Evolutionary conservation across 2,888 invertebrate species (phyloP), one percentile per base, ranked within the genome.

Genomic region (Crocallis elinguaria): DNA sequence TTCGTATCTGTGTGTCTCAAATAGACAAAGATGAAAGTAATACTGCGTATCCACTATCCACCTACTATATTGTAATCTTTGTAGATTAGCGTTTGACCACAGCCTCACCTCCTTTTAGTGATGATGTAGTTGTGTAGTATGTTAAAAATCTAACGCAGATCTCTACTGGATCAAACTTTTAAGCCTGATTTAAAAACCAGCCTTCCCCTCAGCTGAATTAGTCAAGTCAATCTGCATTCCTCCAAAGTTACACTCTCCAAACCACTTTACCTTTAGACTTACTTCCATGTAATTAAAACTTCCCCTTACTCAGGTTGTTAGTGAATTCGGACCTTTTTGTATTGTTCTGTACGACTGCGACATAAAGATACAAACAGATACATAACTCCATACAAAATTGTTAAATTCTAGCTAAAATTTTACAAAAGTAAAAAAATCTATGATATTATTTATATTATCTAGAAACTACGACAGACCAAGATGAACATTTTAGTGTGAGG

Each of bases 251-350:
- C 33, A 27, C 12, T 43, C n/a, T 17, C 41, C 23, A 23, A 23
- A 46, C 45, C 44, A 36, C 46, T 43, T 41, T 38, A 48, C 52
- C 37, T 36, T 33, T 77, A 71, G 79, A 81, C 83, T 82, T 82
- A 82, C 81, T 79, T 70, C 69, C 64, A 77, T 82, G 83, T 84
- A 88, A 90, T 88, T 88, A 87, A 89, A 90, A 88, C 86, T 88
- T 88, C 68, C 72, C 64, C 69, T 64, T 67, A 74, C 77, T 78
- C 75, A 77, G 77, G 77, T 84, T 82, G 83, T 84, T 83, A 79
- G 77, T 71, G 71, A 79, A 80, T 80, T 84, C 66, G 77, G 79
- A 82, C 79, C 80, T 83, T 85, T 86, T 83, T 84, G 79, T 83
- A 78, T 86, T 84, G 81, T 84, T 83, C 74, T 59, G 27, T 19